A percentile compares a stretch with the other conserved stretches of the same genome.
Conservation (phyloP, 2,888 invertebrate genomes). For the Zygogramma bicolorata region DNA sequence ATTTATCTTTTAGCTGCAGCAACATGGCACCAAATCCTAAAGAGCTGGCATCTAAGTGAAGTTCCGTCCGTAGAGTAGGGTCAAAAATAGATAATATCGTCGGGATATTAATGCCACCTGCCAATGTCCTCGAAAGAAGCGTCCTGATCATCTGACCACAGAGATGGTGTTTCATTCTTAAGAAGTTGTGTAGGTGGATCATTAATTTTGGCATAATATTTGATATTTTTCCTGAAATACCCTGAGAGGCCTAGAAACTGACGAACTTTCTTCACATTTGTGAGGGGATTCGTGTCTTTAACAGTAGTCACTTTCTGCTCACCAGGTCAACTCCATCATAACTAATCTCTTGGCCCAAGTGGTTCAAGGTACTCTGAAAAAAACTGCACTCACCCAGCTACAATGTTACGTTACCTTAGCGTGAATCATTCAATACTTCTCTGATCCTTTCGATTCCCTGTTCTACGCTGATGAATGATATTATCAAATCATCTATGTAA, state of each 20-base stretch:
- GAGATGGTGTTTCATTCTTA: constrained; percentile 31
- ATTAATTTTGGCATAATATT: constrained; percentile 36
- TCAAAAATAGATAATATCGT: too few relatives aligned
- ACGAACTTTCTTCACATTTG: constrained; percentile 39
- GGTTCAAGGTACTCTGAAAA: constrained; percentile 35
- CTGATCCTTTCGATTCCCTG: constrained; percentile 34
- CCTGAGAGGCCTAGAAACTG: constrained; percentile 44
- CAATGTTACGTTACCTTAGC: constrained; percentile 36
- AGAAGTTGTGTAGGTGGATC: constrained; percentile 34
- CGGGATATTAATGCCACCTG: too few relatives aligned
- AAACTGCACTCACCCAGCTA: constrained; percentile 43
- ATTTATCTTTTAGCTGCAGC: too few relatives aligned
- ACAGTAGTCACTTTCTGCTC: constrained; percentile 37
- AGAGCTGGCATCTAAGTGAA: too few relatives aligned
- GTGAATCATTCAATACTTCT: not conserved
- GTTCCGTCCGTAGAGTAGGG: too few relatives aligned
- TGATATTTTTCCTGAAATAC: constrained; percentile 42
- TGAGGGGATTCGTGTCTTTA: constrained; percentile 31
- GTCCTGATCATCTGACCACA: constrained; percentile 31
- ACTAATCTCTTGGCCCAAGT: constrained; percentile 46
- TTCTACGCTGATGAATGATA: constrained; percentile 30
- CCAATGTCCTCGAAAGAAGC: too few relatives aligned
- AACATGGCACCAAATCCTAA: too few relatives aligned
- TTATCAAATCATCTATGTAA: constrained; percentile 43
- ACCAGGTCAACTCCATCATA: constrained; percentile 44